Evolutionary conservation across 2,888 invertebrate genomes (phyloP), one percentile per base, ranked within the genome.

Genomic region (Meandrusa payeni): DNA sequence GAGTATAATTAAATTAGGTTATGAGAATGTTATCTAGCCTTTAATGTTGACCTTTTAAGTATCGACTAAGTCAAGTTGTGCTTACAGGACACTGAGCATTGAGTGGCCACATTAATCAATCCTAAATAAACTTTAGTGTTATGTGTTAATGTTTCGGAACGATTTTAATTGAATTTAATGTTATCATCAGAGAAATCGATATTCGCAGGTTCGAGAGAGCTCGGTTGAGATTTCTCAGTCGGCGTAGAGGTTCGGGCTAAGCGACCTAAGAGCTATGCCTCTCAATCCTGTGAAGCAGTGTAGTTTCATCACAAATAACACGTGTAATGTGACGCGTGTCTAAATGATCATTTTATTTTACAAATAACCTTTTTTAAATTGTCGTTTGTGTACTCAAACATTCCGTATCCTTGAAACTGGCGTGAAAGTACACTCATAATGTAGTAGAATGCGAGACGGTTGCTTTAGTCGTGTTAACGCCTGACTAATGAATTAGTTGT

Each of bases 391-490:
- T 32, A 31, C 31, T 32, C 20, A 11, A 20, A 31, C 19, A 31
- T 5, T 29, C 17, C 7, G 17, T 2, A 20, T 32, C 32, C 32
- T 32, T 32, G 20, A 20, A 32, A 17, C 5, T 10, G 3, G 32
- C 20, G 32, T 32, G 32, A 32, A 32, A 32, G 32, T 32, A 32
- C n/a, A n/a, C n/a, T n/a, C n/a, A n/a, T 32, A 20, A 32, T 7
- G 23, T 23, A 7, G 23, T 7, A 5, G 29, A 31, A 10, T 19
- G 31, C 9, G 10, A 19, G n/a, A n/a, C n/a, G n/a, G n/a, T 19
- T 31, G 31, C 29, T 29, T 17, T 15, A 29, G 17, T 7, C 15
- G 29, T 6, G 13, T 29, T 29, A 29, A 15, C 17, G 3, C 17
- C 15, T 31, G 32, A 6, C 32, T 32, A 32, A 32, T 32, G 19